phyloP scores from a whole-genome alignment of 2,113 vertebrate genomes.

The Promerops cafer region DNA sequence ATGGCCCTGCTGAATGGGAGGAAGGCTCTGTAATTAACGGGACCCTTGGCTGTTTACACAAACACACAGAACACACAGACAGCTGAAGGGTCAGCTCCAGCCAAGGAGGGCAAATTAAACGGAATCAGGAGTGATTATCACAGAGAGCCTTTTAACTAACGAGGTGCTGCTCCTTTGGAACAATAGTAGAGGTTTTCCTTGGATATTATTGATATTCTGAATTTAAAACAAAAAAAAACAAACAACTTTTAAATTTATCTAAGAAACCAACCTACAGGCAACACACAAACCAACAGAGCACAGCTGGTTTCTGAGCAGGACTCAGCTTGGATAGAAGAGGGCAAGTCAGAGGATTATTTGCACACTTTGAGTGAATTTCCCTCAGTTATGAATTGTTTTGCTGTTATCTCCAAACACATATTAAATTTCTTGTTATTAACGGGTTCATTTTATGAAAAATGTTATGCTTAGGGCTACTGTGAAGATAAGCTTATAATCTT shows the following conservation, averaged over 20 bases:
- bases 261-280: neutral
- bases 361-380: neutral
- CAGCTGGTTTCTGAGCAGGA: neutral
- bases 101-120: slow-evolving; percentile 6
- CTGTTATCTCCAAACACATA: neutral
- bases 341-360: neutral
- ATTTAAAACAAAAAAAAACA: neutral
- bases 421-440: neutral
- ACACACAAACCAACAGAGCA: neutral
- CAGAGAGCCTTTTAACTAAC: neutral
- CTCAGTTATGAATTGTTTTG: neutral
- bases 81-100: slow-evolving; percentile 55
- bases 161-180: neutral
- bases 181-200: neutral
- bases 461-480: neutral
- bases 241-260: neutral
- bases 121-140: neutral
- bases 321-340: too few species aligned
- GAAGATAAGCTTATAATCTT: neutral
- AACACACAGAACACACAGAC: slow-evolving; percentile 57
- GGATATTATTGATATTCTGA: neutral
- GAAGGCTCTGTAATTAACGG: slow-evolving; percentile 74
- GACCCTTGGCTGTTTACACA: slow-evolving; percentile 71
- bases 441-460: neutral
- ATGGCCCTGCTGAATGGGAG: slow-evolving; percentile 68